phyloP scores from a whole-genome alignment of 2,888 invertebrate species.

The Empis livida region DNA sequence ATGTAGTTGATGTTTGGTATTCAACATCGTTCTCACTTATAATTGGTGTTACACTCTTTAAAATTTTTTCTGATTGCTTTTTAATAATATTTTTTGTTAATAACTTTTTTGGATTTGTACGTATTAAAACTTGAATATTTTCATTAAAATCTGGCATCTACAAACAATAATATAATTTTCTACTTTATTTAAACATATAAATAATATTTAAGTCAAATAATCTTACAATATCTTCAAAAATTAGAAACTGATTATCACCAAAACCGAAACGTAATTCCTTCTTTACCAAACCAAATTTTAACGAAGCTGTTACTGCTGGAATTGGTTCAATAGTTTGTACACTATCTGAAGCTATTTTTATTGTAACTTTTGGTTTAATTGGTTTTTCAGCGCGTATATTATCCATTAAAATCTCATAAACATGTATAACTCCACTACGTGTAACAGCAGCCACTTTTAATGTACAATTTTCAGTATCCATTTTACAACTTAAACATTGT shows the following conservation, averaged over 20 bases:
- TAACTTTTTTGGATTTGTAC: conserved; percentile 27
- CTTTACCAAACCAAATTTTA: conserved; percentile 25
- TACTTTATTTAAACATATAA: not conserved
- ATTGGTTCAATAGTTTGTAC: conserved; percentile 41
- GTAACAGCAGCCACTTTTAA: conserved; percentile 42
- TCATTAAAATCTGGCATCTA: conserved; percentile 40
- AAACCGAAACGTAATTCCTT: conserved; percentile 42
- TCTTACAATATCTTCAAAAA: conserved; percentile 47
- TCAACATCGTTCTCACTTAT: conserved; percentile 23
- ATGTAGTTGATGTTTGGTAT: conserved; percentile 22
- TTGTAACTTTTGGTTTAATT: conserved; percentile 47
- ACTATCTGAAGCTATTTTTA: conserved; percentile 46
- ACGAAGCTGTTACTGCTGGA: conserved; percentile 38
- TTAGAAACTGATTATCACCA: conserved; percentile 42
- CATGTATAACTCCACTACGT: conserved; percentile 63
- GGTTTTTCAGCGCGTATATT: conserved; percentile 44
- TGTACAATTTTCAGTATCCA: conserved; percentile 38
- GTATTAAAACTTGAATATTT: conserved; percentile 38
- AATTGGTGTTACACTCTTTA: conserved; percentile 25
- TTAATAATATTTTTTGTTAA: conserved; percentile 13
- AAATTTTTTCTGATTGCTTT: conserved; percentile 13
- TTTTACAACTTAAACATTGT: conserved; percentile 38
- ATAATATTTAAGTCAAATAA: too few species aligned
- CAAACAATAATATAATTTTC: conserved; percentile 2
- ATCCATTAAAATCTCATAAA: conserved; percentile 65